phyloP scores from a whole-genome alignment of 2,113 vertebrate genomes.

The Solea senegalensis region DNA sequence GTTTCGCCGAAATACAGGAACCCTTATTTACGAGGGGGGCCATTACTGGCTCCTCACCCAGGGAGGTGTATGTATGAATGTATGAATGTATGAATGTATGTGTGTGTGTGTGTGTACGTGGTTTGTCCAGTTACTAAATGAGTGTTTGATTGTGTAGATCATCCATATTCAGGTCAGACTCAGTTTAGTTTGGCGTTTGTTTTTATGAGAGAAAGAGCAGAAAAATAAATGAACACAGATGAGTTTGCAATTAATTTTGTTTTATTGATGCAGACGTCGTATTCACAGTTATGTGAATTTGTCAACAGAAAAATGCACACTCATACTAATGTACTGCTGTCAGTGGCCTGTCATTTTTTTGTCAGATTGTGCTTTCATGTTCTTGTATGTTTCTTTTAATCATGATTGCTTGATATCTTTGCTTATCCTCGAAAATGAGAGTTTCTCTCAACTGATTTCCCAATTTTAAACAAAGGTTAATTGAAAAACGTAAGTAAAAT shows the following conservation, averaged over 20 bases:
- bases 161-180: slow-evolving; percentile 59
- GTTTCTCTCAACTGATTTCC: too few relatives aligned
- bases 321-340: too few relatives aligned
- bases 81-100: slow-evolving; percentile 33
- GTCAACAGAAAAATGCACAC: background rate
- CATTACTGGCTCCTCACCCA: slow-evolving; percentile 72
- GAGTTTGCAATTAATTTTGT: too few relatives aligned
- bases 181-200: slow-evolving; percentile 41
- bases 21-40: slow-evolving; percentile 76
- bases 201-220: slow-evolving; percentile 20
- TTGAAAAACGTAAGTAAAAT: too few relatives aligned
- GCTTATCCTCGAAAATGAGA: too few relatives aligned
- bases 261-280: background rate
- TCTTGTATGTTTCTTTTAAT: too few relatives aligned
- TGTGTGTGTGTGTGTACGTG: slow-evolving; percentile 31
- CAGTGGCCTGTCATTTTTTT: too few relatives aligned
- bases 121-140: slow-evolving; percentile 49
- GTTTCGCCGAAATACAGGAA: slow-evolving; percentile 75
- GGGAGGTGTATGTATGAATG: slow-evolving; percentile 47
- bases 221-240: background rate
- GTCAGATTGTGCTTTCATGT: too few relatives aligned
- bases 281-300: background rate
- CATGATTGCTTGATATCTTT: too few relatives aligned
- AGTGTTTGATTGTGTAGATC: slow-evolving; percentile 40
- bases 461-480: too few relatives aligned